Percentiles rank a stretch among this genome's conserved stretches.
Conservation (phyloP, 2,113 vertebrate genomes). For the Varanus komodoensis region DNA sequence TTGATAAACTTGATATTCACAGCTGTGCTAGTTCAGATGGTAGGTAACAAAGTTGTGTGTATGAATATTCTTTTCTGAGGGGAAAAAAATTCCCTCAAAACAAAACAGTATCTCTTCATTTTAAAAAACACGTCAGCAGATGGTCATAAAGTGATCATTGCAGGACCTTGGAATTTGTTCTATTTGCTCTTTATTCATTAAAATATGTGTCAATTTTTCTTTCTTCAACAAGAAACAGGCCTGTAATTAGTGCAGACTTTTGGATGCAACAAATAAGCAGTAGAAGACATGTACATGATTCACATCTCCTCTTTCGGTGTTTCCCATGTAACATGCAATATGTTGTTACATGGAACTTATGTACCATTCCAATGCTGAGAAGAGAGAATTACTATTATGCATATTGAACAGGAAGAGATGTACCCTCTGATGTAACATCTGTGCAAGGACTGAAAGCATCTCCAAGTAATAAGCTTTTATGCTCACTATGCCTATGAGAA, state of each 20-base stretch:
- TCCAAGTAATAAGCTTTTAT: not conserved
- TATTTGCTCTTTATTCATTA: not conserved
- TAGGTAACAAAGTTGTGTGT: not conserved
- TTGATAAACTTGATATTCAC: not conserved
- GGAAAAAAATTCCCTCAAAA: not conserved
- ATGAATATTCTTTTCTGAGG: not conserved
- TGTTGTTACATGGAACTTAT: not conserved
- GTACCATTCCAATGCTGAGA: not conserved
- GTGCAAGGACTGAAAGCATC: not conserved
- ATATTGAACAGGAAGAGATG: not conserved
- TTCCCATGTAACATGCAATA: not conserved
- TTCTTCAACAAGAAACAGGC: not conserved
- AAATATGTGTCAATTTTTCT: not conserved
- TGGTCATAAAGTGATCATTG: not conserved
- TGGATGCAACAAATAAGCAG: not conserved
- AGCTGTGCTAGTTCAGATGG: not conserved
- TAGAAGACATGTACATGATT: not conserved
- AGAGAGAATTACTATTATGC: not conserved
- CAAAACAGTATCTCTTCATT: not conserved
- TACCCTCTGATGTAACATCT: not conserved
- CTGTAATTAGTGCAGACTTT: not conserved
- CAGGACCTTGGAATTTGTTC: not conserved
- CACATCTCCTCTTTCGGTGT: not conserved
- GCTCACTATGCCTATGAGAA: not conserved
- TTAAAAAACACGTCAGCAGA: not conserved